These are phyloP conservation scores for Musca domestica DNA, from an alignment of 1,140 invertebrate species.

Conservation along the genomic window DNA sequence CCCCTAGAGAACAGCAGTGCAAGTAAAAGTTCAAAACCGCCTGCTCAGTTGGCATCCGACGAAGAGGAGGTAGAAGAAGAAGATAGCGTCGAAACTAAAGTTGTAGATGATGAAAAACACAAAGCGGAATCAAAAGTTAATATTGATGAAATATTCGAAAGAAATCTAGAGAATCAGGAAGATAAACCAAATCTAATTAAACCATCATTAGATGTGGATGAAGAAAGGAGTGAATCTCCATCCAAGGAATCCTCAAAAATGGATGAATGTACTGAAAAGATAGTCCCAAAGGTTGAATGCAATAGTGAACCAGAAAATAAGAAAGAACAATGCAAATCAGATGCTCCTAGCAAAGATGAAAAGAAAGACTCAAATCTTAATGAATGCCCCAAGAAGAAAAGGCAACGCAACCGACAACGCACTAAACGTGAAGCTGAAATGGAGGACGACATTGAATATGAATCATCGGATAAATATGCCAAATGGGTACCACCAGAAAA, in stretches of 20 bases:
- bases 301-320: constrained; percentile 27
- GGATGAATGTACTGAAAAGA: background rate
- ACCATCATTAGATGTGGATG: background rate
- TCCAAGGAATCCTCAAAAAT: background rate
- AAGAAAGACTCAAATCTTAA: constrained; percentile 22
- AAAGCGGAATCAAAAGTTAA: background rate
- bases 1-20: background rate
- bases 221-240: background rate
- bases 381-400: constrained; percentile 27
- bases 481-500: constrained; percentile 74
- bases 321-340: constrained; percentile 39
- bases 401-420: constrained; percentile 41
- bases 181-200: background rate
- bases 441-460: constrained; percentile 57
- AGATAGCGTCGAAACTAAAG: constrained; percentile 29
- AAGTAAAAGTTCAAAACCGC: constrained; percentile 23
- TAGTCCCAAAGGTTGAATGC: constrained; percentile 42
- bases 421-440: constrained; percentile 52
- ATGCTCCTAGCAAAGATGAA: constrained; percentile 22
- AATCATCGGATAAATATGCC: constrained; percentile 64
- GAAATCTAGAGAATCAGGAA: background rate
- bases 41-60: constrained; percentile 39
- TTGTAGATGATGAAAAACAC: no score
- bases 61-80: constrained; percentile 51
- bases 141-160: no score